Base-by-base conservation (phyloP, 92 coral and sea anemone species). In the Siderastrea radians region DNA sequence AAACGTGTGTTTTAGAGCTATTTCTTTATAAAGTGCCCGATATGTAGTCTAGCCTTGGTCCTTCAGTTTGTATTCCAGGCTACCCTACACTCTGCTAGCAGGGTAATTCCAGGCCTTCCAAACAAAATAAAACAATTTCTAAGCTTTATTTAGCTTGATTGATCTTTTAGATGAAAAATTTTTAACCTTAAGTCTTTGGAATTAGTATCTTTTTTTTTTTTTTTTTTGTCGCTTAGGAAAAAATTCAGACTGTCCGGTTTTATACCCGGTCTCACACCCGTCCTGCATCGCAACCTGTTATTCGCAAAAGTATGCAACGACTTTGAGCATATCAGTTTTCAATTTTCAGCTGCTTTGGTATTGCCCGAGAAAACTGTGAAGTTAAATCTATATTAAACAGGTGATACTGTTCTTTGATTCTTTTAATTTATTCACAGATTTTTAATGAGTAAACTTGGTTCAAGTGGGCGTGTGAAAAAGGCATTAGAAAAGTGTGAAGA, bases 261-360 rank as follows among this genome's bases (percentile, higher is more conserved):
- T 17, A 61, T 7, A 3, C 13, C 66, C 66, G 5, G 5, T 45
- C 13, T 55, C 53, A 60, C 68, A 47, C 55, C 69, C 81, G 53
- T 46, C 81, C 81, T 58, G 6, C 17, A 6, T 58, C 53, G 54
- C 69, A 77, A 77, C 69, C 69, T 76, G 50, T 59, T 47, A 48
- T 51, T 10, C 47, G 65, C 49, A 50, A 43, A 12, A 59, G 12
- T 1, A 55, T 53, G 57, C 57, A 12, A 16, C 16, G 19, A 59
- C 64, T 59, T 7, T 7, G 13, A 7, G 7, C 26, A 61, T 1
- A 5, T 61, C 26, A 15, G 16, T 10, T 61, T 61, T 3, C 26
- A 13, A 61, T 13, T 13, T 61, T 17, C 26, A 10, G 16, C 66
- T 0, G 26, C 66, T 16, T 26, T 26, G 38, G 38, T 26, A 13